Evolutionary conservation across 2,113 vertebrate genomes (phyloP), one percentile per base, ranked within the genome.

Genomic region (Phalacrocorax brasilianus): DNA sequence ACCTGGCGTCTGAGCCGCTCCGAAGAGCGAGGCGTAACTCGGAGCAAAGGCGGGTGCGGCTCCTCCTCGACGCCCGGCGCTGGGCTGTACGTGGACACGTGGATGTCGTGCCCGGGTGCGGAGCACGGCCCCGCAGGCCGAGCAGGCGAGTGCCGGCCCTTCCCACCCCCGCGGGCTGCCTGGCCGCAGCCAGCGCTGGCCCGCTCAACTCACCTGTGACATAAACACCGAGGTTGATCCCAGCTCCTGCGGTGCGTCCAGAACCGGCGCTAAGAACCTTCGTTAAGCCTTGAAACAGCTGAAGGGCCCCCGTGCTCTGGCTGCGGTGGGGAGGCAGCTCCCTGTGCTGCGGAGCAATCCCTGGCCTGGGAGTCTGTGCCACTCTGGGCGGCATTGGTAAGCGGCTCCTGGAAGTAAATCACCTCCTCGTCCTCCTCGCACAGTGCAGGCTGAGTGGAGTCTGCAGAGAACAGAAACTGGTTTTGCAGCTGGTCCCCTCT

Each of bases 301-400:
- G 70, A 7, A 5, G 28, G 38, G 24, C 8, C 28, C 8, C 35
- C 3, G 32, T 6, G 40, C 8, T 11, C 8, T 7, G 30, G 38
- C 38, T 13, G 70, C 49, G 1, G 42, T 4, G 10, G 68, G 19
- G 53, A 11, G 38, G 23, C 32, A 4, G 32, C 72, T 58, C 40
- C 40, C 19, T 3, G 38, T 4, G 17, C 40, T 5, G 9, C 2
- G 5, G 32, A 22, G 73, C 33, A 35, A 8, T 47, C 67, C 55
- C 42, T 14, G 33, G 18, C 42, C n/a, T 38, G 47, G 45, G 42
- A 23, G 24, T 20, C 67, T 28, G 47, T 15, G n/a, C 26, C 5
- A 3, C 47, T 50, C 26, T 3, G 2, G 66, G 32, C 3, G 0
- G 65, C 6, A 14, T 45, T 23, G 9, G 1, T 8, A 23, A 40